These are phyloP conservation scores for Caenorhabditis sp. DNA, from an alignment of 2,888 invertebrate species.

Conservation along the genomic window DNA sequence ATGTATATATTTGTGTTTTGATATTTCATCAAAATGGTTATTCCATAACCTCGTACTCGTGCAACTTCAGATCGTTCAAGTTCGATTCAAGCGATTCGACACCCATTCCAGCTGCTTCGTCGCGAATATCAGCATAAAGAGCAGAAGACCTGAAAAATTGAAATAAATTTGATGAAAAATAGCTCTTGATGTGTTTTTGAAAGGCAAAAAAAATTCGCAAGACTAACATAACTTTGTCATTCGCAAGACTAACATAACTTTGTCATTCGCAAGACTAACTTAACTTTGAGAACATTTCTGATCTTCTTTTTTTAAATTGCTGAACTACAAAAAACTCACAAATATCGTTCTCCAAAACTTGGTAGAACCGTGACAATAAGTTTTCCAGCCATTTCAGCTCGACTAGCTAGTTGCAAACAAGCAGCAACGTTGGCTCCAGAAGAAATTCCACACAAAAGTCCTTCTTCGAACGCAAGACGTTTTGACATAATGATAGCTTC, in stretches of 20 bases:
- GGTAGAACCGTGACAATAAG: slow-evolving; percentile 67
- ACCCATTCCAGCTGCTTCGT: slow-evolving; percentile 56
- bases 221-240: too few relatives aligned
- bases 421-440: slow-evolving; percentile 67
- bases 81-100: slow-evolving; percentile 60
- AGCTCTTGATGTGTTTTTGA: not conserved
- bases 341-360: slow-evolving; percentile 68
- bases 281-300: too few relatives aligned
- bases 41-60: slow-evolving; percentile 52
- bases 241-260: too few relatives aligned
- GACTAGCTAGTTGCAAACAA: slow-evolving; percentile 56
- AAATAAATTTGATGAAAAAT: not conserved
- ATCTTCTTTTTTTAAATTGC: too few relatives aligned
- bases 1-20: not conserved
- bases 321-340: slow-evolving; percentile 41
- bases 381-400: slow-evolving; percentile 63
- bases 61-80: slow-evolving; percentile 53
- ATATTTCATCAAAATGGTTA: not conserved
- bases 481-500: slow-evolving; percentile 62
- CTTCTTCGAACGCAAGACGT: slow-evolving; percentile 60
- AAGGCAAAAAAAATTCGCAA: too few relatives aligned
- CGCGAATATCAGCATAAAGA: slow-evolving; percentile 61
- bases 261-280: too few relatives aligned
- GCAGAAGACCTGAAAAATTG: slow-evolving; percentile 53
- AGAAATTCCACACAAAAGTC: slow-evolving; percentile 65